A percentile compares a stretch with the other conserved stretches of the same genome.
Evolutionary conservation across 2,113 vertebrate genomes (phyloP).

Genomic region (Anhinga rufa): DNA sequence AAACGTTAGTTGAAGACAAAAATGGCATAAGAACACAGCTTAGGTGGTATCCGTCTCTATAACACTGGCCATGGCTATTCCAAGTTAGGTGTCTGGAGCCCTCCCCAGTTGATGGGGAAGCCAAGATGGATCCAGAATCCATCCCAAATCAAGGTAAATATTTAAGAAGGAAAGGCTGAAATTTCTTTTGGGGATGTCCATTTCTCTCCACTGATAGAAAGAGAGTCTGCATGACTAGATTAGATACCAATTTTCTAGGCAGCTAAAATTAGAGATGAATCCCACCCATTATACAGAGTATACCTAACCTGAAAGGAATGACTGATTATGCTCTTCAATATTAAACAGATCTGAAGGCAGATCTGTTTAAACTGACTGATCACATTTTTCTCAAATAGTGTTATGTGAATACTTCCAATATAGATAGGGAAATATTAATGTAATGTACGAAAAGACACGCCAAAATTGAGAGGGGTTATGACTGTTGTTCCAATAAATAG

Average conservation of each 20-base stretch:
- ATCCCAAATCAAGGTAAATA: not conserved
- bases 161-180: not conserved
- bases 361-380: conserved; percentile 3
- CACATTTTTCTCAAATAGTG: not conserved
- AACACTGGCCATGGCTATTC: not conserved
- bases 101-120: not conserved
- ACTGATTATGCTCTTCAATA: not conserved
- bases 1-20: not conserved
- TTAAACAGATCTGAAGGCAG: not conserved
- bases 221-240: not conserved
- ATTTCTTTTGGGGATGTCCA: not conserved
- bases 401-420: not conserved
- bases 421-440: not conserved
- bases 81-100: not conserved
- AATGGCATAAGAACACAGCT: not conserved
- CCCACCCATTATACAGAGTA: not conserved
- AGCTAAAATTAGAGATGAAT: conserved; percentile 15
- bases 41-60: not conserved
- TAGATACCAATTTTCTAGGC: not conserved
- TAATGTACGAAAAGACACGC: not conserved
- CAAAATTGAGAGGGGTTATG: not conserved
- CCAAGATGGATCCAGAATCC: not conserved
- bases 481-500: not conserved
- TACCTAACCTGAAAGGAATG: conserved; percentile 15
- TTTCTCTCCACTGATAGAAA: not conserved